phyloP scores from a whole-genome alignment of 2,113 vertebrate species.

The Rhinopithecus roxellana region DNA sequence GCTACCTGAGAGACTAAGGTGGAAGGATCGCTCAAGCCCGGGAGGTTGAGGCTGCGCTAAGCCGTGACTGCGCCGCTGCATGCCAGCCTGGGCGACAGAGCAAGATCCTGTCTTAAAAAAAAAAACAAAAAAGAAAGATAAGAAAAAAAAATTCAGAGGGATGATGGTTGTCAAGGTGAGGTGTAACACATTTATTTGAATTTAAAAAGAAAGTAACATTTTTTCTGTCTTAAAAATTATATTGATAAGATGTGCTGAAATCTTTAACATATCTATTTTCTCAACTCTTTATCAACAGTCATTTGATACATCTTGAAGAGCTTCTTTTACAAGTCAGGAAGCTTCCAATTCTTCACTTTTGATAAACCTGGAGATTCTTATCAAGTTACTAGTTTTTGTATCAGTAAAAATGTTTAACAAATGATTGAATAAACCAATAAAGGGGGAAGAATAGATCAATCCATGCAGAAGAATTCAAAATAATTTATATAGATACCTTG shows the following conservation, averaged over 20 bases:
- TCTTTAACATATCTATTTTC: not conserved
- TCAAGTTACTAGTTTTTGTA: not conserved
- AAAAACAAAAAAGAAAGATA: not conserved
- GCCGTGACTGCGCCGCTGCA: not conserved
- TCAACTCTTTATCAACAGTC: not conserved
- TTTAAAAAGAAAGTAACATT: not conserved
- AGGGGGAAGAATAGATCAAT: not conserved
- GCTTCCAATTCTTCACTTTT: not conserved
- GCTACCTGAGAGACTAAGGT: not conserved
- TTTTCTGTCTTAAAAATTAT: not conserved
- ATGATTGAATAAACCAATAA: not conserved
- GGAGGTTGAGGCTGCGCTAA: not conserved
- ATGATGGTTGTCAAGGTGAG: not conserved
- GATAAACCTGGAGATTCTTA: not conserved
- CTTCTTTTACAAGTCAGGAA: not conserved
- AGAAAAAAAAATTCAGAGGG: not conserved
- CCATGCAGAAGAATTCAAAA: not conserved
- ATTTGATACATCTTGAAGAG: not conserved
- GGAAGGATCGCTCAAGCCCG: not conserved
- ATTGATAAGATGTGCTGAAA: not conserved
- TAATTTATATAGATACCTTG: not conserved
- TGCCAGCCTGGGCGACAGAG: not conserved
- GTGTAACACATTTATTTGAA: not conserved
- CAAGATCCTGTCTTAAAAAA: not conserved
- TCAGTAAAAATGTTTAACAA: conserved; percentile 18